These are phyloP conservation scores for Paraescarpia echinospica DNA, from an alignment of 1,140 invertebrate genomes.

Conservation along the genomic window DNA sequence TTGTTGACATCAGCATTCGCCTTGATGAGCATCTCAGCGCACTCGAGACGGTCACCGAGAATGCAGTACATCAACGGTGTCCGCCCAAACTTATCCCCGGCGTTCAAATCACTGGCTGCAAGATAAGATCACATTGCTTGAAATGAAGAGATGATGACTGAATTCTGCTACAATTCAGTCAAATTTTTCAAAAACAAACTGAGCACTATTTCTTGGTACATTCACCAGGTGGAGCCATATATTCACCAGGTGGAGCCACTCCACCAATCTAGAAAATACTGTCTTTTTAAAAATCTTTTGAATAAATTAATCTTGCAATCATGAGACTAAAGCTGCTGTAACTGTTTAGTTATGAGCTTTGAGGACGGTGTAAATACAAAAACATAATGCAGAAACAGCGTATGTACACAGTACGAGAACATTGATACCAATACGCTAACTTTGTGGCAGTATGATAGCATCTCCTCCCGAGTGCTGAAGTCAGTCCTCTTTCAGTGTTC, in stretches of 20 bases:
- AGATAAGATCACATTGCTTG: conserved; percentile 21
- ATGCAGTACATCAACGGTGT: conserved; percentile 58
- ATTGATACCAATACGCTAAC: no score
- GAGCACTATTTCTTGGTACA: no score
- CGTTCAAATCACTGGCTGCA: conserved; percentile 42
- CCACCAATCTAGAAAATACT: neutral
- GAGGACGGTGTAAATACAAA: no score
- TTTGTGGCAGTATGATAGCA: no score
- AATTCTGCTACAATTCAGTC: no score
- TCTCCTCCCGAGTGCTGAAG: no score
- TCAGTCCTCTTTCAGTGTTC: no score
- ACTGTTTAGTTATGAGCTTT: neutral
- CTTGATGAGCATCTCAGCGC: conserved; percentile 54
- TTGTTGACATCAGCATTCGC: conserved; percentile 53
- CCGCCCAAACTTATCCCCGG: conserved; percentile 56
- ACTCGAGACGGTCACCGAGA: conserved; percentile 55
- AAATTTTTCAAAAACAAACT: no score
- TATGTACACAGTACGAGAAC: no score
- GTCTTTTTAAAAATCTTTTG: neutral
- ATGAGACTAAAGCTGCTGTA: neutral
- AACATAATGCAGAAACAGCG: no score
- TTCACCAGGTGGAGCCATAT: neutral
- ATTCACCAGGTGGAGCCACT: neutral
- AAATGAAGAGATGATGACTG: neutral
- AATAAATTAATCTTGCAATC: neutral